Conservation (phyloP, 2,113 vertebrate genomes). For the Procavia capensis region DNA sequence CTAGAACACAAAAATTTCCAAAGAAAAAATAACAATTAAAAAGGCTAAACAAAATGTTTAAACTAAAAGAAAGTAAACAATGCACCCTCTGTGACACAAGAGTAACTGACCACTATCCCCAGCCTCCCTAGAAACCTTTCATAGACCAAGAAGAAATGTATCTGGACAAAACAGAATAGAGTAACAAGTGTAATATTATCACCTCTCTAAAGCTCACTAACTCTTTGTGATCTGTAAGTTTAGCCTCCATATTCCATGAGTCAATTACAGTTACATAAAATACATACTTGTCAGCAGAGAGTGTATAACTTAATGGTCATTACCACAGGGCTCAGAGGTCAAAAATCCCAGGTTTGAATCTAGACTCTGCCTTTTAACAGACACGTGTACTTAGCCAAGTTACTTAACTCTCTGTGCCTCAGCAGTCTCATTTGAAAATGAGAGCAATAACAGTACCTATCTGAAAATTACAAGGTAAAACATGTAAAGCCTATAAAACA, state of each 20-base stretch:
- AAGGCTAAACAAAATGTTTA: constrained; percentile 23
- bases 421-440: constrained; percentile 29
- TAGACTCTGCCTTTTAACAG: constrained; percentile 1
- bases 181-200: constrained; percentile 36
- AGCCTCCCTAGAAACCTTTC: constrained; percentile 7
- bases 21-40: constrained; percentile 28
- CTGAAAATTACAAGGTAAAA: not conserved
- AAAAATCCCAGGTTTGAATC: not conserved
- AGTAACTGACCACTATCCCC: constrained; percentile 24
- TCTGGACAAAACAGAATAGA: constrained; percentile 22
- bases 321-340: constrained; percentile 9
- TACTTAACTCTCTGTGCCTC: constrained; percentile 37
- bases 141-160: constrained; percentile 52
- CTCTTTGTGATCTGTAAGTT: constrained; percentile 27
- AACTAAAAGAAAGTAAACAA: constrained; percentile 50
- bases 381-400: not conserved
- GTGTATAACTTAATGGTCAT: not conserved
- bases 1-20: constrained; percentile 29
- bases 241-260: constrained; percentile 43
- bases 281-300: not conserved
- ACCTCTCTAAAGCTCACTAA: constrained; percentile 34
- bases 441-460: not conserved
- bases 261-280: constrained; percentile 63
- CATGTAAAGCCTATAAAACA: not conserved
- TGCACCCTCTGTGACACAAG: constrained; percentile 14